Base-by-base conservation (phyloP, 2,888 invertebrate genomes). In the Mimachlamys varia region DNA sequence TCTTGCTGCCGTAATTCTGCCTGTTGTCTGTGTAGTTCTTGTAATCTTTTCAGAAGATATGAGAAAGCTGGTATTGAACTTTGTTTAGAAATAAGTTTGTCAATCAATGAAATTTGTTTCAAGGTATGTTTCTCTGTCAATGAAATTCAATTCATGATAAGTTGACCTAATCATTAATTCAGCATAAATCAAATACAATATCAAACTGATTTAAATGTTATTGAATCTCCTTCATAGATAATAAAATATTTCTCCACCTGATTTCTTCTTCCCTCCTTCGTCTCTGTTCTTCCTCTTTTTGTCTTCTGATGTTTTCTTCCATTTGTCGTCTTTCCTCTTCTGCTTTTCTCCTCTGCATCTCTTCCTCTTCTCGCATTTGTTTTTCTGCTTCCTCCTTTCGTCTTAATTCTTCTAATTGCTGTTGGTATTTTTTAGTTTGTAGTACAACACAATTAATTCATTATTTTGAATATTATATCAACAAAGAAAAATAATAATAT, bases 301-400 rank as follows among this genome's bases (percentile, higher is more conserved):
- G 96, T 92, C 96, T 95, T 95, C 97, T 92, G 91, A 91, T 92
- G 91, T 93, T 93, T 89, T 92, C 91, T 90, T 90, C 89, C 89
- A 92, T 90, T 91, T 91, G 90, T 90, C 92, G 91, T 90, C 91
- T 91, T 89, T 93, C 91, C 88, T 93, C 92, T 49, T 90, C 92
- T 89, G 91, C 91, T 89, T 55, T 93, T 91, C 89, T 94, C 92
- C 88, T 93, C 91, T 88, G 89, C 91, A 87, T 90, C 44, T 91
- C 92, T 93, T 89, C 91, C 97, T 97, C 92, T 97, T 97, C 92
- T 97, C 95, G 38, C 89, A 91, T 62, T 92, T 97, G 97, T 92
- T 97, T 97, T 92, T 97, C 97, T 92, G 97, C 96, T 92, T 91
- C 92, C 88, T 93, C 90, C 90, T 92, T 90, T 50, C 92, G 91